A percentile compares a stretch with the other conserved stretches of the same genome.
Conservation (phyloP, 2,797 vertebrate genomes). For the Mycteria americana region DNA sequence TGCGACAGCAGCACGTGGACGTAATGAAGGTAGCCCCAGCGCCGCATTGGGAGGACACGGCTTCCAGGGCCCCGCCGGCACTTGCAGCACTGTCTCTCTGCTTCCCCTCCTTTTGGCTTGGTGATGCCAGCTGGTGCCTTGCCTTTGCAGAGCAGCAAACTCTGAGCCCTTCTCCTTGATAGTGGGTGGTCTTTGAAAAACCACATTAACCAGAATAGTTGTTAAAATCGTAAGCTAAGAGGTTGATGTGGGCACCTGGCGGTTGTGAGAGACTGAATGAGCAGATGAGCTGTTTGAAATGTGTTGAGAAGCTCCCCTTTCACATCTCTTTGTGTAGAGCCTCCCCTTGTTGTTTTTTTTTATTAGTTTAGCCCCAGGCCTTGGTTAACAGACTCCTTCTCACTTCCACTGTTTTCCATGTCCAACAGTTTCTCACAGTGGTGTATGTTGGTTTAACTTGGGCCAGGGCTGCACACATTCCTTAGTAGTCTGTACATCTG, state of each 20-base stretch:
- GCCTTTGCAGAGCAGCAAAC: background rate
- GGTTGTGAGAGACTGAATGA: background rate
- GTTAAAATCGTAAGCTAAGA: background rate
- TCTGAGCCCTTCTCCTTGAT: background rate
- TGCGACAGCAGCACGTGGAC: slow-evolving; percentile 9
- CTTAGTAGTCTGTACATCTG: background rate
- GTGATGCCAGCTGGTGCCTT: background rate
- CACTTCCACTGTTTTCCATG: fast-evolving
- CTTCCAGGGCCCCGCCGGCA: background rate
- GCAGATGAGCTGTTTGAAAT: background rate
- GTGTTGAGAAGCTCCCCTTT: background rate
- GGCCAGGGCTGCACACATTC: background rate
- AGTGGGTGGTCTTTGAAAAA: background rate
- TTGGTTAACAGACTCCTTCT: background rate
- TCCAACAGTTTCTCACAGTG: background rate
- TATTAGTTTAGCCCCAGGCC: background rate
- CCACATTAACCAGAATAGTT: background rate
- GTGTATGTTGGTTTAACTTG: background rate
- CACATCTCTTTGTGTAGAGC: background rate
- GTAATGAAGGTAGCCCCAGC: slow-evolving; percentile 72
- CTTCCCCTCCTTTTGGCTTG: background rate
- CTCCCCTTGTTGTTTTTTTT: background rate
- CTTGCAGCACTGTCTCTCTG: background rate
- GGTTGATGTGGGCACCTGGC: background rate
- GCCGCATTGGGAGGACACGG: fast-evolving